Base-by-base conservation (phyloP, 2,113 vertebrate genomes). In the Crotalus horridus region DNA sequence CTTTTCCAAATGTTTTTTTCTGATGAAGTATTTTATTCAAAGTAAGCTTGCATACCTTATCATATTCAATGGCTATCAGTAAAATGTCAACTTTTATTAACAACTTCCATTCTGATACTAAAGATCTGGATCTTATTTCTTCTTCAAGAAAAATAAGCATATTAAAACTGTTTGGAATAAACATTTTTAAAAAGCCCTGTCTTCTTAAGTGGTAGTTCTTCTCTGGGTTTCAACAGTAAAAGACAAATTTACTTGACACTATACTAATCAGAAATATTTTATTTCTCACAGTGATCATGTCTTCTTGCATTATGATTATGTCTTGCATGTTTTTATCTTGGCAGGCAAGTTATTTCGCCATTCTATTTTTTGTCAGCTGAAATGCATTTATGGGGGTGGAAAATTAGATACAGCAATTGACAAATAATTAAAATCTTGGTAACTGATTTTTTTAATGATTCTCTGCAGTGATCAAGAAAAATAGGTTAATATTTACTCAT, bases 31-130 rank as follows among this genome's bases (percentile, higher is more conserved):
- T 92, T 89, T 91, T 90, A 94, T 87, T 91, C 90, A 94, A 29
- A 85, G 33, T 56, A 89, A 56, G 59, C n/a, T 64, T 59, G 23
- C 26, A 86, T 94, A 91, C 24, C 21, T 17, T 46, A 91, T 89
- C 64, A 39, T 59, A 93, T 89, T 43, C 90, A 89, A 21, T 89
- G 33, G 58, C 61, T 92, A 61, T 89, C 74, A 94, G 54, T 92
- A 54, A 93, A 93, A 91, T 64, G 90, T 69, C 48, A 94, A 86
- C 55, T 89, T 93, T 91, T 93, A 89, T 74, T 89, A 93, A 91
- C 56, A 93, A 15, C 55, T 85, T 59, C 55, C 26, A 46, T 8
- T 9, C 56, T 87, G 59, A 90, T 12, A 48, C 26, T 90, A 17
- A 29, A 89, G 90, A 86, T 29, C 59, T 61, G 39, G 43, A 33